Percentiles rank a stretch among this genome's conserved stretches.
phyloP scores from a whole-genome alignment of 2,113 vertebrate species.

The Thomomys bottae region DNA sequence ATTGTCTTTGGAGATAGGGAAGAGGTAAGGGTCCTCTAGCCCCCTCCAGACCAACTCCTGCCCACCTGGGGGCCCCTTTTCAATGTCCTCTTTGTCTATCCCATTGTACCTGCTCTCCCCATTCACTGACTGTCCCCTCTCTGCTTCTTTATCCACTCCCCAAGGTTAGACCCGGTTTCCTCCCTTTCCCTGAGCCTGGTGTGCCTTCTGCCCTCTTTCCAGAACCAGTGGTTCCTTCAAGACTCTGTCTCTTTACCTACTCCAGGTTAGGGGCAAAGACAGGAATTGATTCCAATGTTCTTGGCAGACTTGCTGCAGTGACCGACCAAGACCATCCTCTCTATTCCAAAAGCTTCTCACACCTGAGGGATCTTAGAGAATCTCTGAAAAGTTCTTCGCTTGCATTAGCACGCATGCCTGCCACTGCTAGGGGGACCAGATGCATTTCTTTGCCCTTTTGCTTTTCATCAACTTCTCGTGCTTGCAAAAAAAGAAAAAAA shows the following conservation, averaged over 20 bases:
- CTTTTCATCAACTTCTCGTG: not conserved
- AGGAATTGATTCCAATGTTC: not conserved
- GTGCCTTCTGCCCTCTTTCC: not conserved
- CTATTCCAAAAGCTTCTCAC: not conserved
- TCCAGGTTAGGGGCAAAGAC: not conserved
- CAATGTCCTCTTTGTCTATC: not conserved
- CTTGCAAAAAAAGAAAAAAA: not conserved
- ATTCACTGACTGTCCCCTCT: not conserved
- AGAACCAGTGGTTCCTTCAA: not conserved
- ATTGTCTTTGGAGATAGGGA: not conserved
- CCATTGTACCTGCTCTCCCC: not conserved
- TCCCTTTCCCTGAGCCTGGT: too few species aligned
- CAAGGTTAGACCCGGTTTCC: not conserved
- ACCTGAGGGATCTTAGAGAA: not conserved
- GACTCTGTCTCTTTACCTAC: not conserved
- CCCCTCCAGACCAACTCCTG: not conserved
- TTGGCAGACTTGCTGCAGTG: not conserved
- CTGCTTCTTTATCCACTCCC: not conserved
- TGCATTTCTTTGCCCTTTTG: not conserved
- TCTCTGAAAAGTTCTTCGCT: conserved; percentile 8
- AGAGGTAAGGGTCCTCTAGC: not conserved
- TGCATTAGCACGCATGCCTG: not conserved
- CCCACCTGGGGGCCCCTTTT: not conserved
- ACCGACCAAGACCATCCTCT: not conserved
- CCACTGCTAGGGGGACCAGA: too few species aligned